Evolutionary conservation across 2,797 vertebrate species (phyloP).

Genomic region (Trematomus bernacchii): DNA sequence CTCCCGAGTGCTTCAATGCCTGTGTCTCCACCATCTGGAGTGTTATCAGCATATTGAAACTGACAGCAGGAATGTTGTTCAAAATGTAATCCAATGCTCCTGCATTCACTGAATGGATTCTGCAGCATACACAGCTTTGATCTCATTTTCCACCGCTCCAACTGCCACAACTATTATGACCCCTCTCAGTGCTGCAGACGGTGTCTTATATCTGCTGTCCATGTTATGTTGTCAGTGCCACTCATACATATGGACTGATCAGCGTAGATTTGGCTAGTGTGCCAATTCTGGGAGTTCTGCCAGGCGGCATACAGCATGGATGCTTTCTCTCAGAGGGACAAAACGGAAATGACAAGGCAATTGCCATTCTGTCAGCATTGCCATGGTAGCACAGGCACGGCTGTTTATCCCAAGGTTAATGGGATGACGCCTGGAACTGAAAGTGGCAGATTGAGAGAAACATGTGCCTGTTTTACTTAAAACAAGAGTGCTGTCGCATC

Average conservation of each 20-base stretch:
- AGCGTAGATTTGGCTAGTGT: slow-evolving; percentile 66
- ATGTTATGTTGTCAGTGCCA: slow-evolving; percentile 75
- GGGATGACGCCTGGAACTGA: slow-evolving; percentile 84
- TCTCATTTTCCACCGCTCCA: slow-evolving; percentile 37
- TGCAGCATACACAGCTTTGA: slow-evolving; percentile 33
- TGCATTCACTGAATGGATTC: slow-evolving; percentile 40
- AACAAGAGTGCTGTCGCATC: slow-evolving; percentile 73
- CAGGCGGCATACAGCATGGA: slow-evolving; percentile 77
- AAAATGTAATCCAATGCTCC: slow-evolving; percentile 56
- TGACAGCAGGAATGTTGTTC: slow-evolving; percentile 63
- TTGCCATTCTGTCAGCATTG: slow-evolving; percentile 85
- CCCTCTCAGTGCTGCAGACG: slow-evolving; percentile 53
- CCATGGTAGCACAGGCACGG: slow-evolving; percentile 81
- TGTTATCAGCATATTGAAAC: slow-evolving; percentile 69
- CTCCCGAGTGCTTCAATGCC: slow-evolving; percentile 43
- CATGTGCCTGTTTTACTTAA: slow-evolving; percentile 85
- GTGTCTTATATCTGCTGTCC: slow-evolving; percentile 60
- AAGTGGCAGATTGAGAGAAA: slow-evolving; percentile 85
- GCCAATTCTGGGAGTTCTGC: slow-evolving; percentile 82
- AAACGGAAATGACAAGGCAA: slow-evolving; percentile 89
- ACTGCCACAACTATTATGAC: slow-evolving; percentile 46
- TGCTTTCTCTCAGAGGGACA: slow-evolving; percentile 81
- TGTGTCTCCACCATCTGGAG: slow-evolving; percentile 67
- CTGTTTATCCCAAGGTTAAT: slow-evolving; percentile 89
- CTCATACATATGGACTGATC: slow-evolving; percentile 79